phyloP scores from a whole-genome alignment of 2,797 vertebrate species.

The Lates japonicus region DNA sequence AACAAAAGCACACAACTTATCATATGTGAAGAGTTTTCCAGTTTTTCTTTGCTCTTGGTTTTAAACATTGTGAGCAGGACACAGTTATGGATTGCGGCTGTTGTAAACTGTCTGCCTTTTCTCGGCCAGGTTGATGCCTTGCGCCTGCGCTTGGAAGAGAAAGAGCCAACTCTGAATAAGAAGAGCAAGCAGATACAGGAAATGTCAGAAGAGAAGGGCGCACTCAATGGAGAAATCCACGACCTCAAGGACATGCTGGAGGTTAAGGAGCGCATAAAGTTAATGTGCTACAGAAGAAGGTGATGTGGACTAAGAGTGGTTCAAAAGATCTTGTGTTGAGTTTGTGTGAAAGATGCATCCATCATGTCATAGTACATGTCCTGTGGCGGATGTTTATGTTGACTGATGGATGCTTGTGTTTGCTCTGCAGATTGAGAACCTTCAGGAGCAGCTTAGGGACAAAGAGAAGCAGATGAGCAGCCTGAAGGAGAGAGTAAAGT shows the following conservation, averaged over 20 bases:
- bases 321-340: not conserved
- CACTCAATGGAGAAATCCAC: constrained; percentile 97
- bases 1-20: not conserved
- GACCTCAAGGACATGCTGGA: constrained; percentile 99
- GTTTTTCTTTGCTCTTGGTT: not conserved
- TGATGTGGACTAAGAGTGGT: constrained; percentile 57
- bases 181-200: constrained; percentile 99
- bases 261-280: constrained; percentile 99
- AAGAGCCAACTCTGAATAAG: constrained; percentile 97
- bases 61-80: not conserved
- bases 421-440: constrained; percentile 93
- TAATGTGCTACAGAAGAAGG: constrained; percentile 99
- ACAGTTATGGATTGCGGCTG: not conserved
- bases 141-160: constrained; percentile 96
- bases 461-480: constrained; percentile 99
- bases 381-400: constrained; percentile 11
- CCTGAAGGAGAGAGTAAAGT: constrained; percentile 96
- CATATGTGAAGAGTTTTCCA: not conserved
- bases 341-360: not conserved
- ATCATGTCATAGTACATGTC: not conserved
- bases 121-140: constrained; percentile 93
- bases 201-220: constrained; percentile 98
- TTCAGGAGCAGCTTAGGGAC: constrained; percentile 98
- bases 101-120: not conserved
- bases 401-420: constrained; percentile 18